Percentiles rank a stretch among this genome's conserved stretches.
phyloP scores from a whole-genome alignment of 92 coral and sea anemone species.

The Meandrina meandrites region DNA sequence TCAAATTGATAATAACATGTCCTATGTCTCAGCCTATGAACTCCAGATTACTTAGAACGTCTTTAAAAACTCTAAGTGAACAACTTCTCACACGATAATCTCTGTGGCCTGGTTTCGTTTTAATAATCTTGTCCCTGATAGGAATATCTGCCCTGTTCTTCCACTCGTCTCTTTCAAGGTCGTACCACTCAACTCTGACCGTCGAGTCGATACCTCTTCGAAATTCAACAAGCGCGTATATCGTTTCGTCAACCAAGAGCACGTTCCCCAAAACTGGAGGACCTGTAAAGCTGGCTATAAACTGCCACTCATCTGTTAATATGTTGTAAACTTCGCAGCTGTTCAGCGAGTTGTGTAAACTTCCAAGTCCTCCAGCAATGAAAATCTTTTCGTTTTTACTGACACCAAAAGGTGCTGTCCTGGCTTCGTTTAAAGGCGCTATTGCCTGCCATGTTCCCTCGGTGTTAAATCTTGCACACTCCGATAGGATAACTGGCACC shows the following conservation, averaged over 20 bases:
- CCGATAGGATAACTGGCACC: not conserved
- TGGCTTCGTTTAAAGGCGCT: not conserved
- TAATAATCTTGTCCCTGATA: no score
- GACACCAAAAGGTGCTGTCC: not conserved
- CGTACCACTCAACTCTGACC: not conserved
- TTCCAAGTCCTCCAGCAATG: not conserved
- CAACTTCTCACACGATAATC: no score
- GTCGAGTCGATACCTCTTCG: no score
- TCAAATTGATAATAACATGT: no score
- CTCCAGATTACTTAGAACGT: no score
- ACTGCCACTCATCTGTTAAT: constrained; percentile 13
- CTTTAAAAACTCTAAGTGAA: no score
- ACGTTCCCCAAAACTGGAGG: not conserved
- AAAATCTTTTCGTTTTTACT: constrained; percentile 1
- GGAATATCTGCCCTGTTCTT: not conserved
- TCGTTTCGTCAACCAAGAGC: not conserved
- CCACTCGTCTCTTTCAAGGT: not conserved
- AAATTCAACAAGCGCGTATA: not conserved
- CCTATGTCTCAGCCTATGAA: no score
- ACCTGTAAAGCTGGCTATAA: not conserved
- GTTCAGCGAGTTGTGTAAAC: not conserved
- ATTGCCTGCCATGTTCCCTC: not conserved
- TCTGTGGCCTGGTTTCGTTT: no score
- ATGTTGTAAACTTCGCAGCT: constrained; percentile 1
- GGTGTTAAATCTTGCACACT: constrained; percentile 7